A percentile compares a stretch with the other conserved stretches of the same genome.
phyloP scores from a whole-genome alignment of 1,140 invertebrate species.

The Aphis craccivora region DNA sequence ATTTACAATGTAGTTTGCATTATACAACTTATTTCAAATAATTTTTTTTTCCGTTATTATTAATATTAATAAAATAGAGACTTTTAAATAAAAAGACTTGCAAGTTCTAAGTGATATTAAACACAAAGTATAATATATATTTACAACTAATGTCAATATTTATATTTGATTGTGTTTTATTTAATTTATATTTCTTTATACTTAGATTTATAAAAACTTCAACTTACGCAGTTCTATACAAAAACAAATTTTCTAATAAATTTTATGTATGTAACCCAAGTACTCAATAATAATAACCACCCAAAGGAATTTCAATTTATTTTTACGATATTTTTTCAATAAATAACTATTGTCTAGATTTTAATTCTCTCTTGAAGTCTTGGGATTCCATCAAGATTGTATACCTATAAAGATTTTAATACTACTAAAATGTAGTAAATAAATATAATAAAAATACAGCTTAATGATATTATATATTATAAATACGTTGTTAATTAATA shows the following conservation, averaged over 20 bases:
- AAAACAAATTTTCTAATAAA: background rate
- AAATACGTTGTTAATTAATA: background rate
- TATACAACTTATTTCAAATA: too few species aligned
- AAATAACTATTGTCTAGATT: conserved; percentile 3
- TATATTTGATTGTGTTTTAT: background rate
- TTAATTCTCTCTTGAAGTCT: background rate
- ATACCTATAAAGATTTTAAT: conserved; percentile 6
- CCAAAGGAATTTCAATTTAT: conserved; percentile 1
- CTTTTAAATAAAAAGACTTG: background rate
- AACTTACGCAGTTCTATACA: background rate
- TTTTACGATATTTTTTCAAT: background rate
- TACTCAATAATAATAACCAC: background rate
- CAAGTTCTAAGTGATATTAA: background rate
- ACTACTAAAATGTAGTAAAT: background rate
- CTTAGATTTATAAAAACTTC: background rate
- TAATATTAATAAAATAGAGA: background rate
- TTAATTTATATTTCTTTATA: background rate
- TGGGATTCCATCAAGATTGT: background rate
- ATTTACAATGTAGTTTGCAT: background rate
- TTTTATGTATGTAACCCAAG: background rate
- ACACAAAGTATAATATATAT: background rate
- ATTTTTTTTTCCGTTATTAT: too few species aligned
- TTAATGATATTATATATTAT: background rate
- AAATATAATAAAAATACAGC: background rate
- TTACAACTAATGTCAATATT: background rate